Base-by-base conservation (phyloP, 2,113 vertebrate species). In the Gadus macrocephalus region DNA sequence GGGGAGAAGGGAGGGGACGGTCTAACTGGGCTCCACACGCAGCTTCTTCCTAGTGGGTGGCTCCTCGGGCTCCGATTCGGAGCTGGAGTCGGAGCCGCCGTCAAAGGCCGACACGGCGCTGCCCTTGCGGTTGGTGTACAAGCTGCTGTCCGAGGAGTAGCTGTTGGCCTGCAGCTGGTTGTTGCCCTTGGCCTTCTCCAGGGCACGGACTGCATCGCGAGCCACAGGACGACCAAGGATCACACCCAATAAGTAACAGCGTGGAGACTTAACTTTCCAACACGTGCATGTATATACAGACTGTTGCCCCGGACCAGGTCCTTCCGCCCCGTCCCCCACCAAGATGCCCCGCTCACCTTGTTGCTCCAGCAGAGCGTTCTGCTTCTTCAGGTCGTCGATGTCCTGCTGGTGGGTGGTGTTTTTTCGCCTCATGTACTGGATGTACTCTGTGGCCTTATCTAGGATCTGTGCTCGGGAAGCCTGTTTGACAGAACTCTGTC, bases 381-480 rank as follows among this genome's bases (percentile, higher is more conserved):
- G 96, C 86, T 95, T 90, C 87, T 96, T 98, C 86, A 98, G 90
- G 88, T 98, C 96, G 9, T 98, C 96, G 0, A 98, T 98, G 85
- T 98, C 96, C 89, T 98, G 96, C 93, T 98, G 96, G 93, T 98
- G 96, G 17, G 95, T 96, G 81, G 97, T 93, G 93, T 98, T 98
- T 97, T 98, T 98, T 89, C 95, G 93, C 83, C 96, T 93, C 96
- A 98, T 98, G 86, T 94, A 96, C 91, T 98, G 96, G 90, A 98
- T 98, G 87, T 98, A 98, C 89, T 98, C 96, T 85, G 96, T 98
- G 87, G 96, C 96, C 95, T 98, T 97, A 90, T 98, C 96, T 92
- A 98, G 92, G 92, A 97, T 98, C 94, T 98, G 96, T 85, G 96
- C 96, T 91, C 96, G 93, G 88, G 96, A 97, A 85, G 96, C 96